Evolutionary conservation across 2,797 vertebrate genomes (phyloP).

Genomic region (Hemibagrus guttatus): DNA sequence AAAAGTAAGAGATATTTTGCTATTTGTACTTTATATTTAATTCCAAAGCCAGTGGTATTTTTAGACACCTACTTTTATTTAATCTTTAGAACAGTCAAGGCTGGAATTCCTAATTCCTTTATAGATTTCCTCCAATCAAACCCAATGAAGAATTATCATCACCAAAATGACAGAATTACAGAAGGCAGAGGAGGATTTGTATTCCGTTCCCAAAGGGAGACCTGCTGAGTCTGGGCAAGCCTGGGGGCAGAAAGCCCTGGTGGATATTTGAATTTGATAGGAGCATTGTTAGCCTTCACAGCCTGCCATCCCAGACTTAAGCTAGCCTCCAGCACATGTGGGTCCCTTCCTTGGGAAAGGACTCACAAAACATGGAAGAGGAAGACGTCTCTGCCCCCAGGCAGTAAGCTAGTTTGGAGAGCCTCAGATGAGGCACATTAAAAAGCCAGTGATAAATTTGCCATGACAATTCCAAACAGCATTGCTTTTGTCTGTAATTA

Average conservation of each 20-base stretch:
- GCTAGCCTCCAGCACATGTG: slow-evolving; percentile 85
- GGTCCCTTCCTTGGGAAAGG: slow-evolving; percentile 57
- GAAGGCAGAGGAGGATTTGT: slow-evolving; percentile 71
- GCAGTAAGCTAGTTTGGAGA: slow-evolving; percentile 82
- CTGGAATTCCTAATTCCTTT: slow-evolving; percentile 5
- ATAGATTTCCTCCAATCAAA: slow-evolving; percentile 64
- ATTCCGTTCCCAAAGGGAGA: slow-evolving; percentile 63
- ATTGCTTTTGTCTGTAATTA: slow-evolving; percentile 98
- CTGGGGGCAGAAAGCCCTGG: slow-evolving; percentile 70
- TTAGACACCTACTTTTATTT: background rate
- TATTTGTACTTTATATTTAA: background rate
- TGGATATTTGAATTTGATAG: slow-evolving; percentile 86
- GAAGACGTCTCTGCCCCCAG: slow-evolving; percentile 75
- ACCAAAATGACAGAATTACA: slow-evolving; percentile 78
- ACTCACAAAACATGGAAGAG: slow-evolving; percentile 59
- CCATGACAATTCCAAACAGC: slow-evolving; percentile 96
- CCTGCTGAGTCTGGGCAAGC: slow-evolving; percentile 58
- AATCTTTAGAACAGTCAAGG: slow-evolving; percentile 6
- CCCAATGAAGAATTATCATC: slow-evolving; percentile 81
- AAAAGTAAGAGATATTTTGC: slow-evolving; percentile 1
- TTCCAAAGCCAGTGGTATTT: background rate
- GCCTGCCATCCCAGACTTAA: slow-evolving; percentile 88
- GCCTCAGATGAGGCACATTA: slow-evolving; percentile 96
- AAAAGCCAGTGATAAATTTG: slow-evolving; percentile 99
- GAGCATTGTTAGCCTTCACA: slow-evolving; percentile 88